A percentile compares a stretch with the other conserved stretches of the same genome.
phyloP scores from a whole-genome alignment of 2,113 vertebrate species.

The Cavia aperea region DNA sequence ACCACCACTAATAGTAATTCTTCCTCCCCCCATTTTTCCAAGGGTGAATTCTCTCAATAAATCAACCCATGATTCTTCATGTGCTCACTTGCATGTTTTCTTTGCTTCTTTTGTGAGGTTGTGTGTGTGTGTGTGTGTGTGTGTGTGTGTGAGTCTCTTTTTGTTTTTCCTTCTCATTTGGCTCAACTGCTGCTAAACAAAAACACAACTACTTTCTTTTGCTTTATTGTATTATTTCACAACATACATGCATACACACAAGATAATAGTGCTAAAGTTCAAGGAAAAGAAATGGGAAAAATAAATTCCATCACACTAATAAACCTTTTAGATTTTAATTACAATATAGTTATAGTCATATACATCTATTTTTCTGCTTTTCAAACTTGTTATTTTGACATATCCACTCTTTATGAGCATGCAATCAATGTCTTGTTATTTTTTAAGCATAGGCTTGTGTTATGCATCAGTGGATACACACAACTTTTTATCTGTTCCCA shows the following conservation, averaged over 20 bases:
- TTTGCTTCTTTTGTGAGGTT: not conserved
- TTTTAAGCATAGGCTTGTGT: not conserved
- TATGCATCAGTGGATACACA: not conserved
- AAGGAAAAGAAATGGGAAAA: not conserved
- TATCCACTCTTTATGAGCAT: not conserved
- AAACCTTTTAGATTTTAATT: not conserved
- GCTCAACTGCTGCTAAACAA: not conserved
- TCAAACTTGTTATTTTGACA: not conserved
- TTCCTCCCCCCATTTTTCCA: not conserved
- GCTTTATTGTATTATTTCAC: slow-evolving; percentile 17
- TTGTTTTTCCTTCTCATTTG: not conserved
- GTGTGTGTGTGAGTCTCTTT: no score
- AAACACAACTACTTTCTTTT: not conserved
- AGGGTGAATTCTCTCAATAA: not conserved
- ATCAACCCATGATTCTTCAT: not conserved
- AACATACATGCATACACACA: not conserved
- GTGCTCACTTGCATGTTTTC: not conserved
- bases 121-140: no score
- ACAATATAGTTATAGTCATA: slow-evolving; percentile 1
- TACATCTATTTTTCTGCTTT: not conserved
- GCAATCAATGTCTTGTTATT: not conserved
- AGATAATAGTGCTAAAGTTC: not conserved
- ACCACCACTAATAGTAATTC: not conserved
- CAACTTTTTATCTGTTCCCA: not conserved
- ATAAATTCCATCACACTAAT: not conserved